phyloP scores from a whole-genome alignment of 1,140 invertebrate species.

The Myzus persicae region DNA sequence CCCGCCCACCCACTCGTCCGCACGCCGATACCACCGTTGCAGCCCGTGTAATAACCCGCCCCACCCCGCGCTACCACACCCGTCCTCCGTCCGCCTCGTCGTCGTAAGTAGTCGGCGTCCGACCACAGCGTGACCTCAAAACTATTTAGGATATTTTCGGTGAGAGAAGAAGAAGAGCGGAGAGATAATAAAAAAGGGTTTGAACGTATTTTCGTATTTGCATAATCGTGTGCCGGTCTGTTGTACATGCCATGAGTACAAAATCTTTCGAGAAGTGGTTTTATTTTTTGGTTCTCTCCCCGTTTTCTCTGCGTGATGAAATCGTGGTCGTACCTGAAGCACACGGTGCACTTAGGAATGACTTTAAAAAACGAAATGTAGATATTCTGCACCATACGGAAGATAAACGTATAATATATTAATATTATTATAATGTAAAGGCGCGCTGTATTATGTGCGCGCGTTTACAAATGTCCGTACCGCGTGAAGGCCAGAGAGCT shows the following conservation, averaged over 20 bases:
- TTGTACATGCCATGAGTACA: not conserved
- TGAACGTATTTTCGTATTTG: conserved; percentile 50
- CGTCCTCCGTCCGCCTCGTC: not conserved
- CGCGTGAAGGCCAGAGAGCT: conserved; percentile 44
- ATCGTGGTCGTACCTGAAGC: not conserved
- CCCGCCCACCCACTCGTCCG: not conserved
- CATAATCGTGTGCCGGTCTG: conserved; percentile 30
- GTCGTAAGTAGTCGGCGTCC: conserved; percentile 27
- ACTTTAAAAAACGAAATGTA: not conserved
- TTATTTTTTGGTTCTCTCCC: not conserved
- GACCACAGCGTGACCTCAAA: conserved; percentile 55
- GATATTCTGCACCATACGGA: not conserved
- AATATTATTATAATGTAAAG: not conserved
- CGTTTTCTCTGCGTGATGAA: not conserved
- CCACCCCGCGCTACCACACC: conserved; percentile 16
- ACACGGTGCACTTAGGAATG: not conserved
- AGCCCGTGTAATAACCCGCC: conserved; percentile 50
- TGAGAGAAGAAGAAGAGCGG: conserved; percentile 36
- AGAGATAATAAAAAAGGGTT: conserved; percentile 51
- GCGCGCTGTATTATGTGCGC: not conserved
- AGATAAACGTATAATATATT: not conserved
- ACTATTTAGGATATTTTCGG: conserved; percentile 57
- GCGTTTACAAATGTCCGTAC: not conserved
- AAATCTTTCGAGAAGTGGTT: not conserved
- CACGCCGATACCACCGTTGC: not conserved